Evolutionary conservation across 2,888 invertebrate species (phyloP), one percentile per base, ranked within the genome.

Genomic region (Oscheius sp.): DNA sequence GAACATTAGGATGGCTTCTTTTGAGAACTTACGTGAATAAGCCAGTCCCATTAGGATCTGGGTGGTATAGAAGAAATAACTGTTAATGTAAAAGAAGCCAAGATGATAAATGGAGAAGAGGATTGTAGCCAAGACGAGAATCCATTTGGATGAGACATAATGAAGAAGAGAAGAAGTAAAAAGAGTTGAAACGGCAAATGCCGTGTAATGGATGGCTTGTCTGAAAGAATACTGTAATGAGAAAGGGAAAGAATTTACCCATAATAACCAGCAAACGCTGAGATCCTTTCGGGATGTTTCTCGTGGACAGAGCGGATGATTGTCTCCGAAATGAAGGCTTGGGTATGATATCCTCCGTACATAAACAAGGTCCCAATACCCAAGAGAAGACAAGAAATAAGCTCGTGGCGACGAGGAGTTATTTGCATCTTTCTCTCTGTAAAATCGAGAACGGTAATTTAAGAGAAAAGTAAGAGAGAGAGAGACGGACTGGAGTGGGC

Each of bases 371-470:
- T 76, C 33, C 72, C 76, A 52, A 76, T 50, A 34, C 74, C 74
- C 39, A 76, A 67, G 10, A 74, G 68, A 45, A 74, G 71, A 20
- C 70, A 70, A 17, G 70, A 71, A 20, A 76, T 71, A 31, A 76
- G 71, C 71, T 76, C 76, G 65, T 76, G 76, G 33, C 76, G 74
- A 58, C 76, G 46, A 31, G 76, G 76, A 37, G 76, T 76, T 65
- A 76, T 31, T 48, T 64, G 34, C 64, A 64, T 64, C 25, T 42
- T 15, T n/a, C n/a, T n/a, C n/a, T 17, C 42, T 42, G 42, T 3
- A 42, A 42, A 42, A 10, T 10, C 8, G 8, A 12, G 37, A 34
- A 10, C 12, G 37, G 8, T 34, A 34, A 10, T 29, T 15, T 15
- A 27, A 31, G 27, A 31, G 15, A 12, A 12, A 53, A 15, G 46